Conservation (phyloP, 2,888 invertebrate genomes). For the Vanessa cardui region DNA sequence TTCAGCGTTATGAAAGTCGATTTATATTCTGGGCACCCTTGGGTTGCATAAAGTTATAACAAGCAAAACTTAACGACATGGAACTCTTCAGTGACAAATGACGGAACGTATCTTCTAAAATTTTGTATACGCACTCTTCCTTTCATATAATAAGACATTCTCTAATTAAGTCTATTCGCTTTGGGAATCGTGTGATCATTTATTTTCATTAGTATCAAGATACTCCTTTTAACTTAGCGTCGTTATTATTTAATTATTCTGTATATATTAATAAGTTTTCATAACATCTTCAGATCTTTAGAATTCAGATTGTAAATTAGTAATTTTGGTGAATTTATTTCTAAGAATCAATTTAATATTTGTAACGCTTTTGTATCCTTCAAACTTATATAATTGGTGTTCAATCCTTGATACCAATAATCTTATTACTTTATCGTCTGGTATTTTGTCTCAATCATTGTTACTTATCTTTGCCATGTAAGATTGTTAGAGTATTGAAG, state of each 20-base stretch:
- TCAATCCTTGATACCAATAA: too few species aligned
- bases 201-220: slow-evolving; percentile 4
- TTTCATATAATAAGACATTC: slow-evolving; percentile 40
- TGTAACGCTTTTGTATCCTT: too few species aligned
- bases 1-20: slow-evolving; percentile 50
- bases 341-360: too few species aligned
- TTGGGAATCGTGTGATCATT: background rate
- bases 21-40: slow-evolving; percentile 64
- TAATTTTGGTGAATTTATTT: too few species aligned
- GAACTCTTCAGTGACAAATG: slow-evolving; percentile 58
- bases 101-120: slow-evolving; percentile 54
- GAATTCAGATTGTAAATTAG: background rate
- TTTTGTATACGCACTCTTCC: slow-evolving; percentile 37
- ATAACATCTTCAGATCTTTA: background rate
- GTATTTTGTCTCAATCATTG: too few species aligned
- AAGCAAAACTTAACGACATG: slow-evolving; percentile 74
- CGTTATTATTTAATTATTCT: background rate
- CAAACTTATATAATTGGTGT: too few species aligned
- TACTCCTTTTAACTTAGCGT: background rate
- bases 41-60: slow-evolving; percentile 72
- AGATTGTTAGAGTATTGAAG: background rate
- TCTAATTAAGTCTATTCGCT: slow-evolving; percentile 29
- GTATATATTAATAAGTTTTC: background rate
- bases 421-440: too few species aligned
- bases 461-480: background rate